Percentiles rank a stretch among this genome's conserved stretches.
phyloP scores from a whole-genome alignment of 37 sponge, comb jelly and placozoan species.

The Diacarnus erythraeanus region DNA sequence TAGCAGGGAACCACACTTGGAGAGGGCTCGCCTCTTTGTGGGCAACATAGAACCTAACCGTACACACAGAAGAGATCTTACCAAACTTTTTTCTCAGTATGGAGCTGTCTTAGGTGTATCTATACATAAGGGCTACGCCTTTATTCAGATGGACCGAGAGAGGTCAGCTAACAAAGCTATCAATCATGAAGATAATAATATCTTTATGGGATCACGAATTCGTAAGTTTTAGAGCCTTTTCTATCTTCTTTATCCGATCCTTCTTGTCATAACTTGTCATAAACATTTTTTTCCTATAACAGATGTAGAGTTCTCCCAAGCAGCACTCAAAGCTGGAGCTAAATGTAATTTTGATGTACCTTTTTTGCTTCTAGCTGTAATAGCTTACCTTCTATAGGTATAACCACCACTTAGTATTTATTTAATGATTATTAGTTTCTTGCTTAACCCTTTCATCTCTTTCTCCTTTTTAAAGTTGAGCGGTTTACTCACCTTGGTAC shows the following conservation, averaged over 20 bases:
- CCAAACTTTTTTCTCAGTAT: conserved; percentile 42
- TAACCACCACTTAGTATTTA: neutral
- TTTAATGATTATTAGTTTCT: neutral
- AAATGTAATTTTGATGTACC: conserved; percentile 39
- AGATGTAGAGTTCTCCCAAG: conserved; percentile 81
- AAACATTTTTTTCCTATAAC: neutral
- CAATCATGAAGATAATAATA: conserved; percentile 43
- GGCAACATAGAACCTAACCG: conserved; percentile 51
- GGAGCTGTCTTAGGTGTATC: conserved; percentile 67
- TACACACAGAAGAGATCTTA: conserved; percentile 34
- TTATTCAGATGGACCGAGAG: conserved; percentile 70
- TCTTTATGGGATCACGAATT: conserved; percentile 53
- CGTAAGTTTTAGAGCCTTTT: conserved; percentile 41
- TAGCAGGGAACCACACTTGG: conserved; percentile 45
- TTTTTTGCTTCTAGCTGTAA: neutral
- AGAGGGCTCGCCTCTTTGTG: conserved; percentile 72
- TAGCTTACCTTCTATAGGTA: neutral
- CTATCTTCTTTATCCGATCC: neutral
- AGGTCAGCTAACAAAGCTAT: conserved; percentile 63
- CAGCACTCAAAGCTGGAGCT: conserved; percentile 72
- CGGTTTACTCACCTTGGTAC: neutral
- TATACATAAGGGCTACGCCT: conserved; percentile 64
- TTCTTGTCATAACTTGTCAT: neutral
- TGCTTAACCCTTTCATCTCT: neutral
- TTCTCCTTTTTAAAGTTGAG: conserved; percentile 15